Evolutionary conservation across 2,797 vertebrate species (phyloP).

Genomic region (Anabas testudineus): DNA sequence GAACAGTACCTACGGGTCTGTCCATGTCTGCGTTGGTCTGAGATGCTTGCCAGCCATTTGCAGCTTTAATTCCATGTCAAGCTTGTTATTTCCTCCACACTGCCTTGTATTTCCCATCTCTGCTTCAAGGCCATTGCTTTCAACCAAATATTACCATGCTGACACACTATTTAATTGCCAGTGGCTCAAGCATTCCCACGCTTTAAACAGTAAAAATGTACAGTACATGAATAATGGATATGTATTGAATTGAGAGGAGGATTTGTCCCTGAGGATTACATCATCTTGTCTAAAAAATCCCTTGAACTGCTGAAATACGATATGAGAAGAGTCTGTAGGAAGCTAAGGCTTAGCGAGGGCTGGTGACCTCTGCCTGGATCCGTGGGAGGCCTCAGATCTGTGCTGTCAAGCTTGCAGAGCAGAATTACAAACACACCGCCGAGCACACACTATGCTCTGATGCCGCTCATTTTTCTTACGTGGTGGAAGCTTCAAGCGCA

Average conservation of each 20-base stretch:
- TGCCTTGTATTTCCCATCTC: slow-evolving; percentile 25
- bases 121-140: background rate
- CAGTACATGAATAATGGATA: slow-evolving; percentile 25
- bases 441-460: slow-evolving; percentile 38
- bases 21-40: background rate
- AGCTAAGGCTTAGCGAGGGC: slow-evolving; percentile 59
- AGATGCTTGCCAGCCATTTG: slow-evolving; percentile 16
- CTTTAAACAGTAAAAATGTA: slow-evolving; percentile 8
- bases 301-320: slow-evolving; percentile 68
- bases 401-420: slow-evolving; percentile 62
- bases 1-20: too few relatives aligned
- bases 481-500: slow-evolving; percentile 34
- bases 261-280: slow-evolving; percentile 53
- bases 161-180: slow-evolving; percentile 24
- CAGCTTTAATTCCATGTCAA: background rate
- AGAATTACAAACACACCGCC: slow-evolving; percentile 68
- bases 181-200: slow-evolving; percentile 24
- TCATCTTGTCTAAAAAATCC: slow-evolving; percentile 49
- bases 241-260: slow-evolving; percentile 19
- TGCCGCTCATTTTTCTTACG: slow-evolving; percentile 36
- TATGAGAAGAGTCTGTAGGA: slow-evolving; percentile 60
- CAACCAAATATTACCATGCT: slow-evolving; percentile 8
- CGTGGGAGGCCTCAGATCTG: slow-evolving; percentile 75
- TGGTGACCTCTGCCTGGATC: slow-evolving; percentile 68
- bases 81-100: slow-evolving; percentile 28